These are phyloP conservation scores for Spilogale gracilis DNA, from an alignment of 2,113 vertebrate genomes.

Conservation along the genomic window DNA sequence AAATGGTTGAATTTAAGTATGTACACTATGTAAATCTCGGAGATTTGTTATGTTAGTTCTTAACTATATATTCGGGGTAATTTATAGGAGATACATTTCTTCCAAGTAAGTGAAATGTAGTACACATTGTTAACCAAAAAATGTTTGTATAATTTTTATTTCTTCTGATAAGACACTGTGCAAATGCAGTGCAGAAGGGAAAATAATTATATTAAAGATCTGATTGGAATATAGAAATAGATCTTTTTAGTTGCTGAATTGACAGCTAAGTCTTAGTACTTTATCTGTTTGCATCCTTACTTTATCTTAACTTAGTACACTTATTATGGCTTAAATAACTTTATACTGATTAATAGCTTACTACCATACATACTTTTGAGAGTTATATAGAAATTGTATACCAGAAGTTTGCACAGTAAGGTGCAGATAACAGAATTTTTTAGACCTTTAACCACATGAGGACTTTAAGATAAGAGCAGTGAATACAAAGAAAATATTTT, in stretches of 20 bases:
- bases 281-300: conserved; percentile 18
- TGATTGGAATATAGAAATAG: neutral
- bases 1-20: conserved; percentile 6
- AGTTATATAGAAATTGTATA: conserved; percentile 11
- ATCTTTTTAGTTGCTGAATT: conserved; percentile 30
- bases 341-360: neutral
- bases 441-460: neutral
- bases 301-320: neutral
- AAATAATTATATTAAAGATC: conserved; percentile 19
- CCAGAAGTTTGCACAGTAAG: neutral
- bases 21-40: neutral
- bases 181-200: neutral
- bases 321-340: neutral
- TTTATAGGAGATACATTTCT: conserved; percentile 19
- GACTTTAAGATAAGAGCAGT: conserved; percentile 11
- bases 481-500: neutral
- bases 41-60: neutral
- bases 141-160: neutral
- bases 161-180: neutral
- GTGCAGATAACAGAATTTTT: neutral
- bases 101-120: neutral
- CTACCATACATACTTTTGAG: neutral
- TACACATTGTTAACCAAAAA: neutral
- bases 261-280: neutral
- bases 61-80: conserved; percentile 12